A percentile compares a stretch with the other conserved stretches of the same genome.
Conservation (phyloP, 2,113 vertebrate species). For the Elgaria multicarinata region DNA sequence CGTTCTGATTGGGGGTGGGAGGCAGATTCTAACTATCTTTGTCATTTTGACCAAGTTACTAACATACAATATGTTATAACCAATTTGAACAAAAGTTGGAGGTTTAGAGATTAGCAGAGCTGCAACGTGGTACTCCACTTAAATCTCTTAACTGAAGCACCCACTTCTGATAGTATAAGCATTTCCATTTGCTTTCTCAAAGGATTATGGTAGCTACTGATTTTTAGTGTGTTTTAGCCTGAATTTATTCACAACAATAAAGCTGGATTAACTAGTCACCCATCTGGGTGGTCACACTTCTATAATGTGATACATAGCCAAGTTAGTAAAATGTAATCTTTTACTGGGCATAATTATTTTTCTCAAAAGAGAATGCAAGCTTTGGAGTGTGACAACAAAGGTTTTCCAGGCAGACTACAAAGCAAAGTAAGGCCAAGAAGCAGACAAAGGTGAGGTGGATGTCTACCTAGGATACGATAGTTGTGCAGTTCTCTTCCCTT, state of each 20-base stretch:
- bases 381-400: neutral
- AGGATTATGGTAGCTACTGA: neutral
- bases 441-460: neutral
- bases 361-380: neutral
- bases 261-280: neutral
- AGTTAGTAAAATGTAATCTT: neutral
- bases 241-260: neutral
- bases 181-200: neutral
- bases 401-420: neutral
- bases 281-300: neutral
- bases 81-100: neutral
- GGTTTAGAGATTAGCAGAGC: neutral
- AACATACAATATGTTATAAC: neutral
- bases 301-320: neutral
- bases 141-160: neutral
- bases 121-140: neutral
- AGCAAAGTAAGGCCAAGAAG: neutral
- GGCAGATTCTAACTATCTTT: neutral
- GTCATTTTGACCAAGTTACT: neutral
- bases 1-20: neutral
- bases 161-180: neutral
- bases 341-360: neutral
- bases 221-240: neutral
- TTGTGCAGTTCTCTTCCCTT: neutral
- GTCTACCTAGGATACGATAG: neutral